Conservation (phyloP, 1,140 invertebrate genomes). For the Platyscapa corneri region DNA sequence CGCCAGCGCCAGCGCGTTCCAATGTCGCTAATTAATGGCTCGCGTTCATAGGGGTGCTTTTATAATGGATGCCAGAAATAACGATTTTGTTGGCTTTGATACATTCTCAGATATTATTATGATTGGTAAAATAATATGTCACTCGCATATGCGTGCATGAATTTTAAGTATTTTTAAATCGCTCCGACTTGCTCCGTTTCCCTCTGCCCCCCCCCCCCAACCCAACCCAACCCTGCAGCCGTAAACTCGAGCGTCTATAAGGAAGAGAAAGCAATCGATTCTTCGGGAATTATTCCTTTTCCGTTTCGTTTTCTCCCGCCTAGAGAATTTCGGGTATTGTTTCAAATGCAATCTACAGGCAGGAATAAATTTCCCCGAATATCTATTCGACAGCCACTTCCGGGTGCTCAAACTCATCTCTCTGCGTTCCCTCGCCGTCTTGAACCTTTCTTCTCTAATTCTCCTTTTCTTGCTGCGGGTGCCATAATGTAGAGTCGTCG, state of each 20-base stretch:
- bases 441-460: neutral
- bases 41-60: neutral
- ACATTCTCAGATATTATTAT: neutral
- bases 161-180: neutral
- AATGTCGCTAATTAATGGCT: too few relatives aligned
- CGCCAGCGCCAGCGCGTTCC: too few relatives aligned
- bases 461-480: neutral
- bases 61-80: neutral
- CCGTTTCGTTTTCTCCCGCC: neutral
- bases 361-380: conserved; percentile 34
- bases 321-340: neutral
- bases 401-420: neutral
- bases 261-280: neutral
- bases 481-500: neutral
- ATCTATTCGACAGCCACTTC: conserved; percentile 33
- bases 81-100: neutral
- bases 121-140: neutral
- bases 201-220: too few relatives aligned
- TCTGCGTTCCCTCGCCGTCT: too few relatives aligned
- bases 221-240: neutral
- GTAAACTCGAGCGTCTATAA: neutral
- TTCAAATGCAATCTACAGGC: conserved; percentile 30
- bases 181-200: neutral
- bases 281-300: neutral
- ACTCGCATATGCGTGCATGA: neutral